Base-by-base conservation (phyloP, 2,888 invertebrate genomes). In the Dendrolimus pini region DNA sequence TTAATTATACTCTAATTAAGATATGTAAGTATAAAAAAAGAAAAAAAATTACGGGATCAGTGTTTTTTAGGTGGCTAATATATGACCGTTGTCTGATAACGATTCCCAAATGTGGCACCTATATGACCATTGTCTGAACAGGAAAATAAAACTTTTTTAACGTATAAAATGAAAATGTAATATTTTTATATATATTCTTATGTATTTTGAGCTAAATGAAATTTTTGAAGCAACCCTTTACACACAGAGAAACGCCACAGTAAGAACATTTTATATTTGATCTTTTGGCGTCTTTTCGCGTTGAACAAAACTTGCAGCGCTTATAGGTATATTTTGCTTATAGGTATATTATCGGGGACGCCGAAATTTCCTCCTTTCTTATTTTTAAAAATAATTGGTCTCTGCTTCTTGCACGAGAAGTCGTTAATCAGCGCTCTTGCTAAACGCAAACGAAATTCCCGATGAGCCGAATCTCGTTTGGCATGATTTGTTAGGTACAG, bases 401-500 rank as follows among this genome's bases (percentile, higher is more conserved):
- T 58, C 53, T 56, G 57, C 60, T 56, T 62, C 60, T 61, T 60
- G 54, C 55, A 14, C 18, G 60, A 60, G 55, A 54, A 66, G 42
- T 59, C 59, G 58, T 60, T 56, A 54, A 66, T 63, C 56, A 66
- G 59, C 14, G 58, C 63, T 56, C 63, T 62, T 14, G 63, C 64
- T 41, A 70, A 54, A 55, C 60, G 55, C 56, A 68, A 60, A 52
- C 65, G 61, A 59, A 67, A 70, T 18, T 68, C 59, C 55, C 57
- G 56, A 60, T 62, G 59, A 2, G 42, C 42, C 42, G 42, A 42
- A 54, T 41, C 41, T 54, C 6, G 41, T 54, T 30, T 30, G 42
- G 47, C 14, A 53, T 60, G 60, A 54, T 54, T 57, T 55, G 54
- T 54, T 52, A 53, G 59, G 58, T 62, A 64, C 42, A 61, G 58